phyloP scores from a whole-genome alignment of 2,888 invertebrate genomes.

The Mystacides longicornis region DNA sequence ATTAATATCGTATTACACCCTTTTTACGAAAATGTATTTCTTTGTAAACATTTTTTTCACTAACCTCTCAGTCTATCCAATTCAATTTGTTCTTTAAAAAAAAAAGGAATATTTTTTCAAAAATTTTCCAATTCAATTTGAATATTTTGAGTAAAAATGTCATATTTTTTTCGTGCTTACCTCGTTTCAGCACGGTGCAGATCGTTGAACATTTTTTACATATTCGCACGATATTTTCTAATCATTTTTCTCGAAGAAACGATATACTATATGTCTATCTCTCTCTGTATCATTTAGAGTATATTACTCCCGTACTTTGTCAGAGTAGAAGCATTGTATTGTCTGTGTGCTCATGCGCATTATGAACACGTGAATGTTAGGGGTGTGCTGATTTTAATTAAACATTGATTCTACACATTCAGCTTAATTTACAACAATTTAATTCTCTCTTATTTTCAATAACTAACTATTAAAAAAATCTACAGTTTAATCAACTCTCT shows the following conservation, averaged over 20 bases:
- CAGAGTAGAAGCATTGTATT: background rate
- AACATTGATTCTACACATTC: too few species aligned
- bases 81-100: background rate
- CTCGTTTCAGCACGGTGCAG: background rate
- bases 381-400: slow-evolving; percentile 1
- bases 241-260: background rate
- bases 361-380: background rate
- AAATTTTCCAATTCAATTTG: background rate
- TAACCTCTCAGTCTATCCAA: background rate
- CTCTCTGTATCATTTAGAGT: background rate
- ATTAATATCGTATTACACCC: slow-evolving; percentile 1
- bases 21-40: background rate
- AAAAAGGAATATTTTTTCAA: too few species aligned
- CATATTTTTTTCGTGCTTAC: background rate
- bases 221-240: background rate
- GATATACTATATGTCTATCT: background rate
- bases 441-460: too few species aligned
- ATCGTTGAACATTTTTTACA: background rate
- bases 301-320: background rate
- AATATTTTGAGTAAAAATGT: background rate
- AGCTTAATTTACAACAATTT: too few species aligned
- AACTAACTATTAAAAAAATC: too few species aligned
- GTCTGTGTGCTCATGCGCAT: background rate
- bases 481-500: too few species aligned
- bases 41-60: background rate